A percentile compares a stretch with the other conserved stretches of the same genome.
Evolutionary conservation across 2,113 vertebrate species (phyloP).

Genomic region (Myotis yumanensis): DNA sequence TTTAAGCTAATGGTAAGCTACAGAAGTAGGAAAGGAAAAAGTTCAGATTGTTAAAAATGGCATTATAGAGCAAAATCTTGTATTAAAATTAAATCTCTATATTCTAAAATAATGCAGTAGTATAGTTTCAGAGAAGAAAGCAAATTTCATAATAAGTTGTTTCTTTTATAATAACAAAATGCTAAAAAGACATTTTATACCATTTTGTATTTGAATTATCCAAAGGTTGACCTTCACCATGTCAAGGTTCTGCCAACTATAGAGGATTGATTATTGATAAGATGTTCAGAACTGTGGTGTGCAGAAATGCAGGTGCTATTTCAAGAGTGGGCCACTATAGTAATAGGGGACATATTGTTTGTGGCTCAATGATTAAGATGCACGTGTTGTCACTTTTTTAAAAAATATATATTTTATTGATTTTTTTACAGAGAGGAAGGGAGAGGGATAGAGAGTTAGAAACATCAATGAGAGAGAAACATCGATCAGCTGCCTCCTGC

Average conservation of each 20-base stretch:
- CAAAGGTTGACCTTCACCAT: neutral
- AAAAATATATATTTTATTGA: too few species aligned
- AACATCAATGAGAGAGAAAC: too few species aligned
- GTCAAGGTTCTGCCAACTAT: neutral
- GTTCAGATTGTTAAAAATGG: neutral
- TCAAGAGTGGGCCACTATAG: neutral
- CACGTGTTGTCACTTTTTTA: neutral
- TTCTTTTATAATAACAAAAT: constrained; percentile 26
- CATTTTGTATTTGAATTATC: constrained; percentile 8
- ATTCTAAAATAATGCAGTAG: neutral
- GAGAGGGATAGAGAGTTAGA: too few species aligned
- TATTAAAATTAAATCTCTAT: neutral
- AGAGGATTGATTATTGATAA: neutral
- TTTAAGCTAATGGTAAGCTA: neutral
- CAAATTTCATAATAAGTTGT: neutral
- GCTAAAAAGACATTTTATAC: neutral
- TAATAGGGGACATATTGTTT: neutral
- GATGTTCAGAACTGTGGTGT: neutral
- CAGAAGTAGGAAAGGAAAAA: neutral
- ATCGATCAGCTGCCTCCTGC: too few species aligned
- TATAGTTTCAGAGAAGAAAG: neutral
- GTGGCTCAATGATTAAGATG: neutral
- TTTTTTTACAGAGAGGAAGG: too few species aligned
- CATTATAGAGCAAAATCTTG: constrained; percentile 2
- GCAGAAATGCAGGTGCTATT: neutral